Conservation (phyloP, 37 sponge, comb jelly and placozoan genomes). For the Diacarnus erythraeanus region DNA sequence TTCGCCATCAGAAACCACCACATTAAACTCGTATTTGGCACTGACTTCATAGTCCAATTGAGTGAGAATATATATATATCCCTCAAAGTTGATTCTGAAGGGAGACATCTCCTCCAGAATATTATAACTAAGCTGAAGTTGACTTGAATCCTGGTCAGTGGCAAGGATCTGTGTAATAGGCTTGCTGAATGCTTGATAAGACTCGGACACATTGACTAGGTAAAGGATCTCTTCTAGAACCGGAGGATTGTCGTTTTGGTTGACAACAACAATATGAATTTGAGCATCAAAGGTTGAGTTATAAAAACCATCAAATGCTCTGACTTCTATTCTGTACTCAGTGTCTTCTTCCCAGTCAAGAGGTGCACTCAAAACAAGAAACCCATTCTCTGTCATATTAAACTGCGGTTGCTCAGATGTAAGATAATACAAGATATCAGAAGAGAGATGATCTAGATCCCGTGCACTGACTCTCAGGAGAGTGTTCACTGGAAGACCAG, state of each 20-base stretch:
- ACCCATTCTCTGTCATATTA: conserved; percentile 25
- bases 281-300: conserved; percentile 49
- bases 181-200: conserved; percentile 9
- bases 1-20: conserved; percentile 51
- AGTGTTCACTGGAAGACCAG: conserved; percentile 37
- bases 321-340: conserved; percentile 25
- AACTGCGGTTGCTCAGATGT: conserved; percentile 19
- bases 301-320: conserved; percentile 44
- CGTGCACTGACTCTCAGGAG: conserved; percentile 27
- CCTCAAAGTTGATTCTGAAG: conserved; percentile 34
- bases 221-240: conserved; percentile 27
- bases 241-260: conserved; percentile 69
- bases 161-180: conserved; percentile 45
- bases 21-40: conserved; percentile 23
- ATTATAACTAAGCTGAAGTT: conserved; percentile 20
- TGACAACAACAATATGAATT: conserved; percentile 41
- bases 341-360: conserved; percentile 51
- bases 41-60: conserved; percentile 48
- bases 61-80: conserved; percentile 29
- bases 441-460: conserved; percentile 42
- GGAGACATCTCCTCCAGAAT: conserved; percentile 14
- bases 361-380: conserved; percentile 16
- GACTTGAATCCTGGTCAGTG: conserved; percentile 35
- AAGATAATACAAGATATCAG: conserved; percentile 21
- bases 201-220: conserved; percentile 48